Percentiles rank a stretch among this genome's conserved stretches.
phyloP scores from a whole-genome alignment of 2,797 vertebrate species.

The Sebastes iracundus region DNA sequence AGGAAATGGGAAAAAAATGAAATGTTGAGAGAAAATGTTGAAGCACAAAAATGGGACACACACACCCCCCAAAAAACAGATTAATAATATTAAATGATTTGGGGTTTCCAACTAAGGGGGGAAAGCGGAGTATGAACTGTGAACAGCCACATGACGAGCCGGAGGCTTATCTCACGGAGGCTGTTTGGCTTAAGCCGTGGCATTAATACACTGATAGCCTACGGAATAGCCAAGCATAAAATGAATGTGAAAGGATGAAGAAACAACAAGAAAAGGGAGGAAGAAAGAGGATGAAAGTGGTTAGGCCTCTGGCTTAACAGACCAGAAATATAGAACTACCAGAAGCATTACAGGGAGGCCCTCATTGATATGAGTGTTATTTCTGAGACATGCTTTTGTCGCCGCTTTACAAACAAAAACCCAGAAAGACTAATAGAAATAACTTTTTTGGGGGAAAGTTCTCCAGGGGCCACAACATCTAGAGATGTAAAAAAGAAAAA shows the following conservation, averaged over 20 bases:
- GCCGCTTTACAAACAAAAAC: conserved; percentile 67
- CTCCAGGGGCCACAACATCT: conserved; percentile 16
- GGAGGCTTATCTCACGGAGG: conserved; percentile 85
- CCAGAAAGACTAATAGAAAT: conserved; percentile 68
- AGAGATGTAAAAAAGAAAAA: conserved; percentile 34
- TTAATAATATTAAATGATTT: conserved; percentile 80
- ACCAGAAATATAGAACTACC: conserved; percentile 85
- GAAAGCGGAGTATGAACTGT: conserved; percentile 81
- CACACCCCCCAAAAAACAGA: conserved; percentile 48
- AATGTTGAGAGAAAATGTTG: conserved; percentile 29
- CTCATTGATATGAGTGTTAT: conserved; percentile 76
- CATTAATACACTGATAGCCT: conserved; percentile 90
- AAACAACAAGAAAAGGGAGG: conserved; percentile 86
- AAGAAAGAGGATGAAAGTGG: conserved; percentile 84
- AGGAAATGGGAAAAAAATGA: conserved; percentile 13
- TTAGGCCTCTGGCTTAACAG: conserved; percentile 84
- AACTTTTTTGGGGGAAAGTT: conserved; percentile 69
- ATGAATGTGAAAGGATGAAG: conserved; percentile 89
- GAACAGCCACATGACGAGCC: conserved; percentile 82
- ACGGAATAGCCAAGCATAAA: conserved; percentile 91
- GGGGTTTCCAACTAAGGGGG: conserved; percentile 68
- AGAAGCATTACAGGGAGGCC: conserved; percentile 78
- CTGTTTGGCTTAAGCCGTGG: conserved; percentile 88
- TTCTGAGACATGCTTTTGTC: conserved; percentile 67
- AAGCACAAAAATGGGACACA: conserved; percentile 24